Conservation (phyloP, 2,797 vertebrate genomes). For the Anomalospiza imberbis region DNA sequence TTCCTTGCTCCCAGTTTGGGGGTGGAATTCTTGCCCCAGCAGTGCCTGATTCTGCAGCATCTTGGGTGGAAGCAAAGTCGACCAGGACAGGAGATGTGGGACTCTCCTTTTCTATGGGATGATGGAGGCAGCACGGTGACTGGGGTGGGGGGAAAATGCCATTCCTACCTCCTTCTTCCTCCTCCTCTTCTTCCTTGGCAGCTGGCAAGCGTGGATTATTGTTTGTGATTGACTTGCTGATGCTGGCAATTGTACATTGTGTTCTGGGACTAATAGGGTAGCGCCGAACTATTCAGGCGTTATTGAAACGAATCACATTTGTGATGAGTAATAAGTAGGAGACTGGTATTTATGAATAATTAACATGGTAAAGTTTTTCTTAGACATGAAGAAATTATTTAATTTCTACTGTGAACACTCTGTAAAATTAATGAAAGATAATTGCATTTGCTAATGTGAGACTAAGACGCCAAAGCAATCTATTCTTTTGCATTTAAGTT, state of each 20-base stretch:
- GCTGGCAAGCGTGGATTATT: neutral
- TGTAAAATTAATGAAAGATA: constrained; percentile 66
- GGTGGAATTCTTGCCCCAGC: rapidly evolving
- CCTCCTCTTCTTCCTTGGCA: neutral
- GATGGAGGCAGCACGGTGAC: neutral
- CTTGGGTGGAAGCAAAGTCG: neutral
- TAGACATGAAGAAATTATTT: constrained; percentile 59
- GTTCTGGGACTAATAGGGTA: constrained; percentile 46
- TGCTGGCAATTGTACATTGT: constrained; percentile 24
- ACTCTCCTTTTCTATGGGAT: rapidly evolving
- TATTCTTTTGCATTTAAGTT: neutral
- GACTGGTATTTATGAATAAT: constrained; percentile 64
- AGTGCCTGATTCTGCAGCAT: neutral
- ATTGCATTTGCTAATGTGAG: constrained; percentile 51
- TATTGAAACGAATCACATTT: constrained; percentile 57
- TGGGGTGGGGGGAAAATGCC: neutral
- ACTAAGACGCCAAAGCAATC: constrained; percentile 26
- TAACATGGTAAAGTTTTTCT: constrained; percentile 52
- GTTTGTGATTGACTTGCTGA: constrained; percentile 51
- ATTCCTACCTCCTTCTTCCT: neutral
- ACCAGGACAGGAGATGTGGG: neutral
- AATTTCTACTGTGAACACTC: constrained; percentile 52
- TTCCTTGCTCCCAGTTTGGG: neutral
- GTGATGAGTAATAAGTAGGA: constrained; percentile 50
- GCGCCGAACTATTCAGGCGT: constrained; percentile 29